phyloP scores from a whole-genome alignment of 2,888 invertebrate genomes.

The Eubasilissa splendida region DNA sequence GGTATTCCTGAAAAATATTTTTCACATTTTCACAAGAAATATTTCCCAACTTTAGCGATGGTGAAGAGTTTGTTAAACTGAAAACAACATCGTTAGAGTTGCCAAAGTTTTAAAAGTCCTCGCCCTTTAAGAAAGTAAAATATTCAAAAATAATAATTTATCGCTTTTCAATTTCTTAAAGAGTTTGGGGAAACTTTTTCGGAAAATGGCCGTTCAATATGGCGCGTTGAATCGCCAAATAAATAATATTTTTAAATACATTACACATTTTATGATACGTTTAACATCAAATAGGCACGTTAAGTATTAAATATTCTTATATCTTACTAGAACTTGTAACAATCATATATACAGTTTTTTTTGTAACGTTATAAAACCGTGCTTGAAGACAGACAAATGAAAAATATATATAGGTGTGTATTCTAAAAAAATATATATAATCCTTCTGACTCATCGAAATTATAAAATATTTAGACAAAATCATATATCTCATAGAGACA shows the following conservation, averaged over 20 bases:
- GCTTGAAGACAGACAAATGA: too few relatives aligned
- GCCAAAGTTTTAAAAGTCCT: constrained; percentile 21
- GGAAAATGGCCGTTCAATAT: constrained; percentile 10
- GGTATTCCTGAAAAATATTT: not conserved
- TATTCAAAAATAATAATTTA: constrained; percentile 21
- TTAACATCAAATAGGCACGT: not conserved
- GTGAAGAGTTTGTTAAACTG: constrained; percentile 35
- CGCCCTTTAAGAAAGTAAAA: not conserved
- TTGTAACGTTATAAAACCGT: too few relatives aligned
- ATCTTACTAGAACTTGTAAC: not conserved
- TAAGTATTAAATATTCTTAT: not conserved
- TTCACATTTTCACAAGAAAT: not conserved
- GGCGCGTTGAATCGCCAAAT: not conserved
- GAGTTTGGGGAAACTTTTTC: not conserved
- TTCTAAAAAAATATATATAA: not conserved
- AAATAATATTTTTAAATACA: not conserved
- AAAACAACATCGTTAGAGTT: constrained; percentile 46
- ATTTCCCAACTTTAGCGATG: not conserved
- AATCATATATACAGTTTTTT: too few relatives aligned
- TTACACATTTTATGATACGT: not conserved
- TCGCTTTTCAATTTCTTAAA: not conserved
- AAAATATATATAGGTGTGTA: not conserved
- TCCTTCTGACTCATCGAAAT: not conserved
- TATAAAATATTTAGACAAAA: not conserved
- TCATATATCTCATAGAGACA: not conserved